phyloP scores from a whole-genome alignment of 2,888 invertebrate genomes.

The Spilarctia lutea region DNA sequence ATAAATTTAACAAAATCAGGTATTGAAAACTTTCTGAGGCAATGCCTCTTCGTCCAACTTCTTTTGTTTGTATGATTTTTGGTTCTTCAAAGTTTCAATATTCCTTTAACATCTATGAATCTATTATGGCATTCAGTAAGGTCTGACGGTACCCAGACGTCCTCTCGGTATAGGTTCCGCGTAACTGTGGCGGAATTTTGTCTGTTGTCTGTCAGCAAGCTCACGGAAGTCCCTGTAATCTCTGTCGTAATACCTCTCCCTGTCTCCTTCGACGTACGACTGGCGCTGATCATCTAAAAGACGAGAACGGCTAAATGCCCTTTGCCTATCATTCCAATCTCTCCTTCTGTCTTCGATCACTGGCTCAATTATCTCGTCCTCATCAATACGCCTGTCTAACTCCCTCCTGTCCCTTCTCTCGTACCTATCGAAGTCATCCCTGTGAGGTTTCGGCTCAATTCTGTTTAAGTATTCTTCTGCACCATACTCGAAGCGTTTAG shows the following conservation, averaged over 20 bases:
- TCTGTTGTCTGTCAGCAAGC: constrained; percentile 75
- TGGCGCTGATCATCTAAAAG: constrained; percentile 80
- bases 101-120: constrained; percentile 60
- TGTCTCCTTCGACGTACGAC: constrained; percentile 77
- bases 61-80: constrained; percentile 37
- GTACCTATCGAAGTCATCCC: constrained; percentile 78
- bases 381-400: constrained; percentile 78
- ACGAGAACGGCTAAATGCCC: constrained; percentile 82
- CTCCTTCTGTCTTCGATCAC: constrained; percentile 78
- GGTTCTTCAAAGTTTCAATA: constrained; percentile 46
- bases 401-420: constrained; percentile 74
- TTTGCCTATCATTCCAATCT: constrained; percentile 79
- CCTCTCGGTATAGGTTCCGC: constrained; percentile 88
- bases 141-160: constrained; percentile 81
- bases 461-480: constrained; percentile 79
- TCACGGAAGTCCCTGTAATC: constrained; percentile 81
- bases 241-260: constrained; percentile 78
- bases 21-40: constrained; percentile 43
- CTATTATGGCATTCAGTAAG: constrained; percentile 85
- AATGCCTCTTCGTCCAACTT: constrained; percentile 30
- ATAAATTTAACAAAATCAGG: constrained; percentile 49
- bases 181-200: constrained; percentile 88
- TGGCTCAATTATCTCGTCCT: constrained; percentile 81
- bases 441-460: constrained; percentile 72
- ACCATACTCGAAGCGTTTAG: constrained; percentile 79